phyloP scores from a whole-genome alignment of 2,797 vertebrate species.

The Lithobates sylvaticus region DNA sequence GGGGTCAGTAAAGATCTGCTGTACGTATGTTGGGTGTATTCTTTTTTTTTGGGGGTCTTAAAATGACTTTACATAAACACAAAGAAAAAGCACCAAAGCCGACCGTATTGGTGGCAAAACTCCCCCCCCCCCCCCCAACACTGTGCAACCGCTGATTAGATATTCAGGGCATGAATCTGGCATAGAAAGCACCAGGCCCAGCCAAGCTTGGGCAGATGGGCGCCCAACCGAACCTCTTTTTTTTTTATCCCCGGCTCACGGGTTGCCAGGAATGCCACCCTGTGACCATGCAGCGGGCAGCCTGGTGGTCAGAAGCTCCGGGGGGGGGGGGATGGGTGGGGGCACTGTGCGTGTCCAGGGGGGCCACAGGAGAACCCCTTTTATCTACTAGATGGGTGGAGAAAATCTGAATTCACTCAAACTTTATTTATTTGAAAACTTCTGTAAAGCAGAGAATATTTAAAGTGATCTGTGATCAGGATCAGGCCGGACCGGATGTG shows the following conservation, averaged over 20 bases:
- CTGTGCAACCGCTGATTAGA: constrained; percentile 73
- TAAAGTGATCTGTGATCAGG: not conserved
- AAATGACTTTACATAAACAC: constrained; percentile 3
- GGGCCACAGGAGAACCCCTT: too few relatives aligned
- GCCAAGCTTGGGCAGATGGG: constrained; percentile 81
- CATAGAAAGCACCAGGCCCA: constrained; percentile 34
- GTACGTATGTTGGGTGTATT: too few relatives aligned
- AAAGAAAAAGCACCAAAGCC: not conserved
- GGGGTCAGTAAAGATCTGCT: too few relatives aligned
- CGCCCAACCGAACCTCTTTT: constrained; percentile 30
- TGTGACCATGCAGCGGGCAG: constrained; percentile 10
- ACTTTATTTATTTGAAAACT: not conserved
- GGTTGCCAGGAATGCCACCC: constrained; percentile 49
- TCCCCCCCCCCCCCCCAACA: constrained; percentile 58
- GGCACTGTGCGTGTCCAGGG: not conserved
- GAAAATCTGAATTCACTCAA: not conserved
- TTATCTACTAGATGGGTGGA: too few relatives aligned
- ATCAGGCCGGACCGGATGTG: too few relatives aligned
- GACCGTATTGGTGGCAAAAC: not conserved
- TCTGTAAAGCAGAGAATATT: not conserved
- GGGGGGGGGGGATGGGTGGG: not conserved
- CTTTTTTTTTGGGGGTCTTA: not conserved
- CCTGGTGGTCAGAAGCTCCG: not conserved
- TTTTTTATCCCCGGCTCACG: not conserved
- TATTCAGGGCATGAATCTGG: constrained; percentile 73